Conservation (phyloP, 2,888 invertebrate species). For the Conomelus anceps region DNA sequence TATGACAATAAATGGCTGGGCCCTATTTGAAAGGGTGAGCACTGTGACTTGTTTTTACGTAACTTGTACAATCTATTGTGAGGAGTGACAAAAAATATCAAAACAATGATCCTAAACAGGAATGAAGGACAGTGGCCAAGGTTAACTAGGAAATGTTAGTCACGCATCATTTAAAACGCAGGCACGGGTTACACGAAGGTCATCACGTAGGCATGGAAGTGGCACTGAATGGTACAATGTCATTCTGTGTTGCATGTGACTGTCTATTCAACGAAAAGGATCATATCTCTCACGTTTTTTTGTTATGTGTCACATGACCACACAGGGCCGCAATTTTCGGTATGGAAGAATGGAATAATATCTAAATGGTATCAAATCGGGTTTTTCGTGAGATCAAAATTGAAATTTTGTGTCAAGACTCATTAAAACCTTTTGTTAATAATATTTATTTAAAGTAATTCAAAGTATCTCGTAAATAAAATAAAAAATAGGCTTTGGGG, state of each 20-base stretch:
- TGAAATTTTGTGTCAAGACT: no score
- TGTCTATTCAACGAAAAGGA: neutral
- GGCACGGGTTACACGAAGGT: neutral
- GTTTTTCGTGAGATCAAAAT: no score
- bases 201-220: neutral
- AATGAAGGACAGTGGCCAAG: neutral
- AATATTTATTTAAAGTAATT: no score
- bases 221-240: neutral
- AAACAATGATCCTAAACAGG: neutral
- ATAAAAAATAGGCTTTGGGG: no score
- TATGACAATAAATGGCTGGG: neutral
- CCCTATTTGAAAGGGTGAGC: neutral
- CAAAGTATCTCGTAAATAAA: no score
- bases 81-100: neutral
- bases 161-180: neutral
- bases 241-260: neutral
- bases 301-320: neutral
- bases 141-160: neutral
- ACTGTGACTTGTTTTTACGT: neutral
- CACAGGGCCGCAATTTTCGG: neutral
- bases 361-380: no score
- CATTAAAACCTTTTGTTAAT: no score
- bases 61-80: neutral
- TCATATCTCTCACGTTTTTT: neutral
- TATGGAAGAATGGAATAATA: no score